Evolutionary conservation across 2,113 vertebrate genomes (phyloP).

Genomic region (Stercorarius parasiticus): DNA sequence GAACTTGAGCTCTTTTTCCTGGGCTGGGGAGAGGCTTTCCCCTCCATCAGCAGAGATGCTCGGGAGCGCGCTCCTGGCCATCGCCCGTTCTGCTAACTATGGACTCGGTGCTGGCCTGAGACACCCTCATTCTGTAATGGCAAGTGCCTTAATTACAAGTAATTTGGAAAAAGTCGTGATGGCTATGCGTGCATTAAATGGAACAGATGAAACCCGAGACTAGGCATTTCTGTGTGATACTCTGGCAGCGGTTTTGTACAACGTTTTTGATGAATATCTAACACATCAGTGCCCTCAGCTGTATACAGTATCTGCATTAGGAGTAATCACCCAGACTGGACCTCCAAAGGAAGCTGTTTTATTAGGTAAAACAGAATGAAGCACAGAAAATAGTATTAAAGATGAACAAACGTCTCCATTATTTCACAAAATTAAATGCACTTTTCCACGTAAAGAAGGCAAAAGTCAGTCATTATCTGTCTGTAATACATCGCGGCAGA

Average conservation of each 20-base stretch:
- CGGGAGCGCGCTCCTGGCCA: neutral
- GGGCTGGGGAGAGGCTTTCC: neutral
- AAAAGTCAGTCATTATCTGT: slow-evolving; percentile 69
- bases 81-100: neutral
- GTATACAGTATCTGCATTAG: neutral
- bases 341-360: neutral
- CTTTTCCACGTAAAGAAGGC: slow-evolving; percentile 47
- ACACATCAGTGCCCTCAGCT: neutral
- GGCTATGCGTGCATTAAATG: neutral
- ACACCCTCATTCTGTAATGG: neutral
- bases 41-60: neutral
- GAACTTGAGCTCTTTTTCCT: neutral
- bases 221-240: neutral
- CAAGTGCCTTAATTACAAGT: neutral
- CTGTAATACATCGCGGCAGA: slow-evolving; percentile 57
- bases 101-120: neutral
- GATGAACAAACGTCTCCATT: slow-evolving; percentile 35
- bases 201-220: slow-evolving; percentile 25
- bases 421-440: slow-evolving; percentile 65
- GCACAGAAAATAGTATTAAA: slow-evolving; percentile 22
- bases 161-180: slow-evolving; percentile 38
- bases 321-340: neutral
- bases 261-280: neutral
- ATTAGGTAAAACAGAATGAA: slow-evolving; percentile 20
- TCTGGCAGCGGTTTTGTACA: neutral